Percentiles rank a stretch among this genome's conserved stretches.
Conservation (phyloP, 2,113 vertebrate genomes). For the Myodes glareolus region DNA sequence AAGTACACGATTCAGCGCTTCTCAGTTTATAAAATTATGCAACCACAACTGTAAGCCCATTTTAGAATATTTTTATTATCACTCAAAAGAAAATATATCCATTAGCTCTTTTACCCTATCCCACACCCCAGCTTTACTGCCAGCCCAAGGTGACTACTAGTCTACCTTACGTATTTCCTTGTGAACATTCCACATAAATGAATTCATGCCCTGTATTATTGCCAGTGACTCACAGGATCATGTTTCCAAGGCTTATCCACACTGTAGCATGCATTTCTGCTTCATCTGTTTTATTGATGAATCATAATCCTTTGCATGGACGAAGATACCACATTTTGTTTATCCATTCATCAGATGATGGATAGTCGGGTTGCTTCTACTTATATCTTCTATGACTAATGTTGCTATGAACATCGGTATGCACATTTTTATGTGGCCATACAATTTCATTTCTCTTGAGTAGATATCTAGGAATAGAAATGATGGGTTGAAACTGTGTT, state of each 20-base stretch:
- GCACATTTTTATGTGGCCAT: conserved; percentile 7
- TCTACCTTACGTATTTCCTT: neutral
- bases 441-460: conserved; percentile 49
- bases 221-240: neutral
- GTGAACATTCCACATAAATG: neutral
- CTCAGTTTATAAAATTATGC: conserved; percentile 25
- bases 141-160: neutral
- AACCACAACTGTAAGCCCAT: neutral
- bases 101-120: neutral
- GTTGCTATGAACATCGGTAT: neutral
- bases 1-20: neutral
- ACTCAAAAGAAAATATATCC: neutral
- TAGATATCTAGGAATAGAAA: conserved; percentile 12
- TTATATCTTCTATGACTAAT: conserved; percentile 29
- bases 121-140: neutral
- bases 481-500: conserved; percentile 32
- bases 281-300: conserved; percentile 35
- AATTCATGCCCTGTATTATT: neutral
- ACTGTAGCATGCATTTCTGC: neutral
- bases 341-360: conserved; percentile 22
- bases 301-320: conserved; percentile 2
- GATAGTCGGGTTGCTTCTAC: conserved; percentile 19
- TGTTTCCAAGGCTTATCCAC: conserved; percentile 1
- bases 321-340: neutral
- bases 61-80: conserved; percentile 43